A percentile compares a stretch with the other conserved stretches of the same genome.
phyloP scores from a whole-genome alignment of 1,140 invertebrate species.

The Calosoma granatense region DNA sequence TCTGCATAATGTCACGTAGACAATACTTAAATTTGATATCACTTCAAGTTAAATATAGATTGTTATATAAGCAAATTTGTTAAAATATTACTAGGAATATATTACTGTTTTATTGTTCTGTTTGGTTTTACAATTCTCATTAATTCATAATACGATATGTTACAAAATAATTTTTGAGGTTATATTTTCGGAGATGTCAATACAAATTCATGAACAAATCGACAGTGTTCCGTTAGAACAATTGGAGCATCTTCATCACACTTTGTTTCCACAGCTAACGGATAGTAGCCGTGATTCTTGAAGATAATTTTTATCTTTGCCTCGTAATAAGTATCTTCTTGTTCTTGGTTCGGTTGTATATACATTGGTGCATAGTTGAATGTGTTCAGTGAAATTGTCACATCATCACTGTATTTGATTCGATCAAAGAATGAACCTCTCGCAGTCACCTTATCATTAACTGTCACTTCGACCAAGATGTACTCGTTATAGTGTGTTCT shows the following conservation, averaged over 20 bases:
- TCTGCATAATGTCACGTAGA: too few species aligned
- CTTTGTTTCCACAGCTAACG: neutral
- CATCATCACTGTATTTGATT: constrained; percentile 4
- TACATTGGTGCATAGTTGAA: neutral
- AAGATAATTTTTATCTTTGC: neutral
- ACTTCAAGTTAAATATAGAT: too few species aligned
- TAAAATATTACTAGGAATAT: too few species aligned
- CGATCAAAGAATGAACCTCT: neutral
- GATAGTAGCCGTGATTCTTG: neutral
- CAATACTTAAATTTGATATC: too few species aligned
- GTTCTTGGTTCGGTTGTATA: neutral
- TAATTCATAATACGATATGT: too few species aligned
- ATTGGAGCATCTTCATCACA: neutral
- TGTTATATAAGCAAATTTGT: too few species aligned
- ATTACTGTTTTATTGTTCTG: too few species aligned
- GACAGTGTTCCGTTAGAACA: neutral
- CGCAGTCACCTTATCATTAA: neutral
- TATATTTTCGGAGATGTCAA: too few species aligned
- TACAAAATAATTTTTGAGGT: too few species aligned
- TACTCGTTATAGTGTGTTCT: neutral
- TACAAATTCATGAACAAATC: neutral
- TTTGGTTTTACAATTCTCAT: too few species aligned
- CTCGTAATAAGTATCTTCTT: neutral
- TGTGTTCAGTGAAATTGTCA: neutral
- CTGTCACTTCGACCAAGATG: neutral